Evolutionary conservation across 2,797 vertebrate genomes (phyloP).

Genomic region (Ctenosaura bakeri): DNA sequence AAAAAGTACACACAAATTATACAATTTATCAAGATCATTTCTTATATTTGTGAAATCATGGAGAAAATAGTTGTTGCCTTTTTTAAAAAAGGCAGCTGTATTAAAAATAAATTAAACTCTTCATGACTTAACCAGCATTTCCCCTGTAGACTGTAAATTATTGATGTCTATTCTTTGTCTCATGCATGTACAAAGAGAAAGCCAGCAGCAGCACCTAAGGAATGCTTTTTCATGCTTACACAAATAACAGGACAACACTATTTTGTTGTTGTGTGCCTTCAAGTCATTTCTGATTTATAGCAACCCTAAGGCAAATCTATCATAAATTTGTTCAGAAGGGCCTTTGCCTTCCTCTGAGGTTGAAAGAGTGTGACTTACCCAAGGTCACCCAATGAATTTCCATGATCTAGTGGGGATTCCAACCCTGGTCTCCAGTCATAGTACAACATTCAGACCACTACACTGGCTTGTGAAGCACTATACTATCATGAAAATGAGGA

Average conservation of each 20-base stretch:
- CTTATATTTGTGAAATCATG: background rate
- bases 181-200: background rate
- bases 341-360: no score
- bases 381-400: no score
- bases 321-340: no score
- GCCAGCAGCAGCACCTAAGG: background rate
- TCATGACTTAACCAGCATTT: background rate
- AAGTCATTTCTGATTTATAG: no score
- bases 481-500: no score
- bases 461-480: background rate
- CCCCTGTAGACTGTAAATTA: background rate
- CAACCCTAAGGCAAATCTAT: no score
- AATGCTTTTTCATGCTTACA: background rate
- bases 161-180: background rate
- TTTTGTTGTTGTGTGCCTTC: no score
- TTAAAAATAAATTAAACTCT: constrained; percentile 20
- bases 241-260: background rate
- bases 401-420: no score
- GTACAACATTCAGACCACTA: no score
- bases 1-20: background rate
- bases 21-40: background rate
- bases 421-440: no score
- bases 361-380: no score
- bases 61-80: background rate
- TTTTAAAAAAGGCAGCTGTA: background rate